Evolutionary conservation across 1,140 invertebrate species (phyloP).

Genomic region (Drosophila arizonae): DNA sequence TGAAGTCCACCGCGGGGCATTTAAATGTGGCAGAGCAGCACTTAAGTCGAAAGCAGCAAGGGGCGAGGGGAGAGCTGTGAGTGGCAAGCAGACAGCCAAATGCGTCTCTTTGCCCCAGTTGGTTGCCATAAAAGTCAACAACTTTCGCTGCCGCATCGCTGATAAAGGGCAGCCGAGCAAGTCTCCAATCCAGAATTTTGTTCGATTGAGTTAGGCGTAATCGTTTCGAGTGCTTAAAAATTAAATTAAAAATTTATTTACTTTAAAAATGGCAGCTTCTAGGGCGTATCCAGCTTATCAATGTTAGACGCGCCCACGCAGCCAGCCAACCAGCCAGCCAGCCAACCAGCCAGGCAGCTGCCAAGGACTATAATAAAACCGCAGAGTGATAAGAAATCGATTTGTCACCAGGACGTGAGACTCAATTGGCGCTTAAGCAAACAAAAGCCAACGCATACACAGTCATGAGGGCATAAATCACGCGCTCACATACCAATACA

Average conservation of each 20-base stretch:
- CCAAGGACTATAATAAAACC: constrained; percentile 62
- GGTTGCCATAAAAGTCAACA: constrained; percentile 78
- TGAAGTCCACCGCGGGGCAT: constrained; percentile 30
- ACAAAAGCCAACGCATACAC: constrained; percentile 62
- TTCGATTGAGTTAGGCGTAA: constrained; percentile 78
- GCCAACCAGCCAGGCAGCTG: constrained; percentile 7
- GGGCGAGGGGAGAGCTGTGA: neutral
- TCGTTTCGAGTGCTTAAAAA: constrained; percentile 76
- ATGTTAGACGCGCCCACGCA: constrained; percentile 23
- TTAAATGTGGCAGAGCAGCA: constrained; percentile 46
- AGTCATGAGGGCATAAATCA: constrained; percentile 70
- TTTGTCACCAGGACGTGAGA: constrained; percentile 74
- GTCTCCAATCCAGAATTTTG: constrained; percentile 26
- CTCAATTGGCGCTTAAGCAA: constrained; percentile 76
- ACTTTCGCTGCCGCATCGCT: constrained; percentile 64
- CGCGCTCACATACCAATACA: constrained; percentile 35
- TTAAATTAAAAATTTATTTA: constrained; percentile 80
- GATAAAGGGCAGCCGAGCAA: constrained; percentile 58
- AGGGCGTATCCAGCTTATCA: constrained; percentile 51
- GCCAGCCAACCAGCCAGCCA: no score
- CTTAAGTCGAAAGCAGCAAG: constrained; percentile 24
- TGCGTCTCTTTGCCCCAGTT: constrained; percentile 41
- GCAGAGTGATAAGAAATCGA: constrained; percentile 77
- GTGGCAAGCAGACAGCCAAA: neutral
- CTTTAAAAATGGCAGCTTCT: constrained; percentile 45